Base-by-base conservation (phyloP, 2,113 vertebrate species). In the Actenoides lindsayi region DNA sequence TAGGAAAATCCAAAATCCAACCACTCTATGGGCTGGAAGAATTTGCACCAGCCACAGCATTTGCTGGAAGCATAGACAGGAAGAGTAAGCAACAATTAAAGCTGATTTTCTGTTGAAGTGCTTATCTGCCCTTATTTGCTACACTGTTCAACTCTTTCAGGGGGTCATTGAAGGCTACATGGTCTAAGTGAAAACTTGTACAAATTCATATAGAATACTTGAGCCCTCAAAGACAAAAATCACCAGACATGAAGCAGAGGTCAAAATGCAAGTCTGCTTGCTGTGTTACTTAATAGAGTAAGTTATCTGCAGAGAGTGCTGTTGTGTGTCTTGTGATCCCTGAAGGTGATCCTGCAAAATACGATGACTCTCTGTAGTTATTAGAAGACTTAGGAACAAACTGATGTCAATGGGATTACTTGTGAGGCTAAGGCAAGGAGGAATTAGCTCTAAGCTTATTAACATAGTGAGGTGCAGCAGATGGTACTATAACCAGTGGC, bases 321-420 rank as follows among this genome's bases (percentile, higher is more conserved):
- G 8, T 9, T 79, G 57, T 41, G 33, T 70, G 17, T 51, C 87
- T 68, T 82, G 35, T 93, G 93, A 97, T 84, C 91, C 84, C 74
- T 95, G 93, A 96, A 95, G 77, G 89, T 94, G 91, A 93, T 92
- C 42, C 44, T 83, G 70, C 21, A 35, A 87, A 92, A 70, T 76
- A 56, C 35, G 42, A 42, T 42, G 65, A 82, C 35, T 93, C 48
- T 7, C 57, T 71, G 65, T 79, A 73, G 77, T 50, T 80, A 69
- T 88, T 93, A 91, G 89, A 89, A 83, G 78, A 85, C 25, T 60
- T 85, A 91, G 31, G 44, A 91, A 50, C 63, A 91, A 93, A 91
- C 9, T 69, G 63, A 89, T 95, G 81, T 87, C 84, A 96, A 33
- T 88, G 59, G 65, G 84, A 94, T 96, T 96, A 87, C 57, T 85